Conservation (phyloP, 2,888 invertebrate genomes). For the Sinhomidia bicolor region DNA sequence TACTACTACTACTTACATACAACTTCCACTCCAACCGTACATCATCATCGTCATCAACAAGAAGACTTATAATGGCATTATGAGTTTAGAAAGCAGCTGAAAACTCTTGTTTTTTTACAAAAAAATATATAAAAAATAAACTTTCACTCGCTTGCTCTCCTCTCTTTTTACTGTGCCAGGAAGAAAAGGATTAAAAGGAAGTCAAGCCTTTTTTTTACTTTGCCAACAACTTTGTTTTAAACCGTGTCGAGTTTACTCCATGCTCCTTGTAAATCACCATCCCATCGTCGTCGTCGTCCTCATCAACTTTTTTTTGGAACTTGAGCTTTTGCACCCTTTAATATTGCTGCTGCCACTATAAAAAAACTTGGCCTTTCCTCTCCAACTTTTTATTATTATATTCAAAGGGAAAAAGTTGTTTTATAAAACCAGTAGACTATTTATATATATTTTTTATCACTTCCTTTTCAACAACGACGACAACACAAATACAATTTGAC, state of each 20-base stretch:
- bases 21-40: background rate
- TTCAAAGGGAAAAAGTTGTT: constrained; percentile 15
- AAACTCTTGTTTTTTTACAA: constrained; percentile 25
- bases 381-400: background rate
- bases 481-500: constrained; percentile 48
- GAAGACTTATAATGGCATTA: constrained; percentile 30
- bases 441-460: background rate
- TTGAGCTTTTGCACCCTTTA: constrained; percentile 26
- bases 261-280: constrained; percentile 17
- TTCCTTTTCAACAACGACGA: background rate
- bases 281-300: constrained; percentile 43
- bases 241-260: background rate
- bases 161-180: constrained; percentile 8
- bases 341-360: background rate
- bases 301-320: constrained; percentile 28
- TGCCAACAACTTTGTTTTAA: constrained; percentile 44
- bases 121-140: too few relatives aligned
- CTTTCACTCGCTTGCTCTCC: background rate
- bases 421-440: constrained; percentile 21
- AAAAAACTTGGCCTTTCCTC: background rate
- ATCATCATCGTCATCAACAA: background rate
- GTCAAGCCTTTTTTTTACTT: constrained; percentile 45
- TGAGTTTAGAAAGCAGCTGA: constrained; percentile 43
- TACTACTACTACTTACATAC: background rate
- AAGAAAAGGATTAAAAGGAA: constrained; percentile 42